phyloP scores from a whole-genome alignment of 2,113 vertebrate species.

The Montifringilla adamsi region DNA sequence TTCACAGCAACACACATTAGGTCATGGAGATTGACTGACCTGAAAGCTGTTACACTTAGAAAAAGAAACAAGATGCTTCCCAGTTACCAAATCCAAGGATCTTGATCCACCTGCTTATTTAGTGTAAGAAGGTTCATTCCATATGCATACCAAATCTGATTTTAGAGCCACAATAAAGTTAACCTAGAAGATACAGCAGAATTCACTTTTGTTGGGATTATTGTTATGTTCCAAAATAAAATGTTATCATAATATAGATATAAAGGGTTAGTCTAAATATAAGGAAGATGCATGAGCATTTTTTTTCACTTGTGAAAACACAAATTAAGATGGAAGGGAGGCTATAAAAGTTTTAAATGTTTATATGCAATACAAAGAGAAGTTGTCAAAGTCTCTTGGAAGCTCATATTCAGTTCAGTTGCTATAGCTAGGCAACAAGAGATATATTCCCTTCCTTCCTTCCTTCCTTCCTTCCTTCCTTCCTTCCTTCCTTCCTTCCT shows the following conservation, averaged over 20 bases:
- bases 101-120: neutral
- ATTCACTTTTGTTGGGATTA: neutral
- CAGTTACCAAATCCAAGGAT: neutral
- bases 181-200: neutral
- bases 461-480: too few species aligned
- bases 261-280: neutral
- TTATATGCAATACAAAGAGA: neutral
- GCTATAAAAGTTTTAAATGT: neutral
- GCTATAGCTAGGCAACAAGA: neutral
- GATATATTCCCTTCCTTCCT: neutral
- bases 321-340: neutral
- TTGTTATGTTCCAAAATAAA: neutral
- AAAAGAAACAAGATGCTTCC: neutral
- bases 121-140: neutral
- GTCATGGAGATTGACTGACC: neutral
- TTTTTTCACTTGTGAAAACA: neutral
- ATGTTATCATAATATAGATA: neutral
- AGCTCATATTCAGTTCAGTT: neutral
- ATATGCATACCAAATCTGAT: neutral
- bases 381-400: neutral
- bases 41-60: neutral
- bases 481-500: neutral
- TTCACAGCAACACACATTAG: neutral
- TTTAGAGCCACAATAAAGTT: fast-evolving
- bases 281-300: neutral